phyloP scores from a whole-genome alignment of 2,888 invertebrate species.

The Aphrophora alni region DNA sequence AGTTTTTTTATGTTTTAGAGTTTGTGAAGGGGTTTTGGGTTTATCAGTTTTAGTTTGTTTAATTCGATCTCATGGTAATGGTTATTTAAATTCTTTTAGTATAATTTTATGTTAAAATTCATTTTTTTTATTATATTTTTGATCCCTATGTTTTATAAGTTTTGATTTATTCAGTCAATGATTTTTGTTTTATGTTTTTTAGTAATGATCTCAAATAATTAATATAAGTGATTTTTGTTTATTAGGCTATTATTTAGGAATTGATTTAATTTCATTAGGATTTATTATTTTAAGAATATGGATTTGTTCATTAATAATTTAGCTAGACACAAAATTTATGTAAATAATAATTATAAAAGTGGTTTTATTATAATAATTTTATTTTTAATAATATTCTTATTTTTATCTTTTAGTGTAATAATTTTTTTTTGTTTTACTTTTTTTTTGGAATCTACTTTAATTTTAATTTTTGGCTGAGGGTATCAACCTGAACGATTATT shows the following conservation, averaged over 20 bases:
- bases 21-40: too few relatives aligned
- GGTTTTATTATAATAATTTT: too few relatives aligned
- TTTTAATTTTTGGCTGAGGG: slow-evolving; percentile 72
- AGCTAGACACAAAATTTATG: too few relatives aligned
- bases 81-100: too few relatives aligned
- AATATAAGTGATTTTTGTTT: slow-evolving; percentile 54
- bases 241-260: slow-evolving; percentile 50
- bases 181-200: slow-evolving; percentile 65
- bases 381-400: too few relatives aligned
- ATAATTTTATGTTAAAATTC: slow-evolving; percentile 59
- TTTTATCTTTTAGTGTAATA: too few relatives aligned
- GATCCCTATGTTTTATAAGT: too few relatives aligned
- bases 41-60: too few relatives aligned
- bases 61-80: too few relatives aligned
- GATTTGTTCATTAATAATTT: slow-evolving; percentile 66
- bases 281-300: slow-evolving; percentile 62
- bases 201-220: slow-evolving; percentile 57
- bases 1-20: too few relatives aligned
- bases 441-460: slow-evolving; percentile 71
- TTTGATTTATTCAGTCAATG: slow-evolving; percentile 67
- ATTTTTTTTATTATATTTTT: slow-evolving; percentile 56
- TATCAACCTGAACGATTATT: slow-evolving; percentile 73
- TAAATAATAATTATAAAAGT: too few relatives aligned
- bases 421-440: slow-evolving; percentile 54
- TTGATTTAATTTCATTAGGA: slow-evolving; percentile 46